These are phyloP conservation scores for Yponomeuta cagnagella DNA, from an alignment of 2,888 invertebrate genomes.

Conservation along the genomic window DNA sequence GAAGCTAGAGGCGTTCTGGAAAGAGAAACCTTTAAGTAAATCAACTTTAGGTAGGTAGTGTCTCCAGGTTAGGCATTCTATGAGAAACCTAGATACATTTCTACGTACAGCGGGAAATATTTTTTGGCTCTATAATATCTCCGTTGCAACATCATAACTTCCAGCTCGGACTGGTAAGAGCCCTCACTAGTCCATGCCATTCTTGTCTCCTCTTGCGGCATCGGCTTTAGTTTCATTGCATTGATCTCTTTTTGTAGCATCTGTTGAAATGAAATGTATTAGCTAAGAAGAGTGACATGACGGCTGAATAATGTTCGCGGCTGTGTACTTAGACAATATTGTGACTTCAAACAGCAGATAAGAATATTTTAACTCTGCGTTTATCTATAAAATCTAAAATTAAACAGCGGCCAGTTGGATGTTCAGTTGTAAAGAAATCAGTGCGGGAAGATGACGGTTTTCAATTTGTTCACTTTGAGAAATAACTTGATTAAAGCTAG, in stretches of 20 bases:
- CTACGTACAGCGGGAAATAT: slow-evolving; percentile 59
- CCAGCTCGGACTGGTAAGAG: slow-evolving; percentile 28
- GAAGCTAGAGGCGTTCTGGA: slow-evolving; percentile 49
- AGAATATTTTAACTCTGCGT: neutral
- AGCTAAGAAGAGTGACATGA: too few relatives aligned
- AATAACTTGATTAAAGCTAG: neutral
- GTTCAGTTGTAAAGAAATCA: neutral
- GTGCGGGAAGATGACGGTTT: neutral
- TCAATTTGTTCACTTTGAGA: neutral
- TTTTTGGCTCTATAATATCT: slow-evolving; percentile 30
- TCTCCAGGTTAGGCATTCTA: too few relatives aligned
- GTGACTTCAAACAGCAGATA: neutral
- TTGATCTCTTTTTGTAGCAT: slow-evolving; percentile 49
- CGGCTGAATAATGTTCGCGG: neutral
- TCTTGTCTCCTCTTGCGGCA: slow-evolving; percentile 19
- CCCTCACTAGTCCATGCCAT: neutral
- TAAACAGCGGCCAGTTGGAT: neutral
- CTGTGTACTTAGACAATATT: neutral
- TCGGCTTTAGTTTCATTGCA: slow-evolving; percentile 35
- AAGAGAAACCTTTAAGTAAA: neutral
- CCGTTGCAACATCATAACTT: slow-evolving; percentile 39
- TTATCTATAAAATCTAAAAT: slow-evolving; percentile 4
- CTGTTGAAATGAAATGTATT: slow-evolving; percentile 28
- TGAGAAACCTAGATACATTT: neutral
- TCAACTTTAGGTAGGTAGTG: too few relatives aligned